Base-by-base conservation (phyloP, 2,113 vertebrate species). In the Felis chaus region DNA sequence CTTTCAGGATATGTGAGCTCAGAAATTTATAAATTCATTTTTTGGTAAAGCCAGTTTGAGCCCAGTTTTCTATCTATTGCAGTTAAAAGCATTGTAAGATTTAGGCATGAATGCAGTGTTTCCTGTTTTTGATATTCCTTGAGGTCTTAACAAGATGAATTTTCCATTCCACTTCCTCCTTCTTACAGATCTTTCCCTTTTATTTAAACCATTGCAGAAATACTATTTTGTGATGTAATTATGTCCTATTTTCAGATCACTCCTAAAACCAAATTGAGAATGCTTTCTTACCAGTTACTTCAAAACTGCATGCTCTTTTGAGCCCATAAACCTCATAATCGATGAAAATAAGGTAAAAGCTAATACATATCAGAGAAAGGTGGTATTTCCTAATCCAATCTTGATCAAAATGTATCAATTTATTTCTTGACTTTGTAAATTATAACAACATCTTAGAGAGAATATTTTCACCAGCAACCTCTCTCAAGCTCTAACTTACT, bases 381-480 rank as follows among this genome's bases (percentile, higher is more conserved):
- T 81, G 50, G 53, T 83, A 61, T 73, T 9, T 86, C 93, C 94
- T 82, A 89, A 91, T 63, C 48, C 3, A 12, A 13, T 92, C 69
- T 81, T 61, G 29, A 89, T 12, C 23, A 50, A 88, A 68, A 86
- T 71, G 9, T 92, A n/a, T 95, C 65, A 86, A 71, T 92, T 94
- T 81, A 94, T 92, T 96, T 96, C 57, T 95, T 91, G 48, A 80
- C 25, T 91, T 89, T 91, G 11, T 74, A 87, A 79, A 94, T 13
- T 82, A 91, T 94, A 95, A 92, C 5, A 94, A 92, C 5, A 61
- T 96, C 94, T 93, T 84, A 74, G 82, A 91, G 39, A 74, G 85
- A 90, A 85, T 41, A 50, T 87, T 91, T 96, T 81, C 31, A 95
- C 7, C 8, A 84, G 23, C 8, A 69, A 91, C 25, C 23, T 91